phyloP scores from a whole-genome alignment of 2,888 invertebrate genomes.

The Congeria kusceri region DNA sequence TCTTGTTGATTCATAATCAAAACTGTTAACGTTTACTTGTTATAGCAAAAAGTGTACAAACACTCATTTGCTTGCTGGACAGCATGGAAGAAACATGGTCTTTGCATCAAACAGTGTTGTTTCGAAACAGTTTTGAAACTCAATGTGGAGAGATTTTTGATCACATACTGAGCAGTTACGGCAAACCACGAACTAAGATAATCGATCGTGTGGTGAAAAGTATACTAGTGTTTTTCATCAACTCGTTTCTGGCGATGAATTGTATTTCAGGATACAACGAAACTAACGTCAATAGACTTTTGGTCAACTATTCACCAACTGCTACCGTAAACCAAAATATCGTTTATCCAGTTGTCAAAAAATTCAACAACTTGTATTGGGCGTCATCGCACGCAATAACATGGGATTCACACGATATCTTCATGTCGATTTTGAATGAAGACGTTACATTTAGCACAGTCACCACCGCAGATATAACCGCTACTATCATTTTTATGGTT shows the following conservation, averaged over 20 bases:
- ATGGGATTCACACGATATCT: conserved; percentile 12
- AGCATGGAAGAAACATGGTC: conserved; percentile 10
- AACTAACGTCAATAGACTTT: conserved; percentile 21
- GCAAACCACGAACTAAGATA: background rate
- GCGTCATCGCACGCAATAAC: conserved; percentile 8
- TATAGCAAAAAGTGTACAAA: background rate
- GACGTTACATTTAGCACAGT: conserved; percentile 4
- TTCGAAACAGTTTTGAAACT: background rate
- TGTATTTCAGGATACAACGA: conserved; percentile 21
- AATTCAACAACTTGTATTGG: conserved; percentile 26
- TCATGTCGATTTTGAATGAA: background rate
- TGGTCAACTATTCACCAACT: conserved; percentile 19
- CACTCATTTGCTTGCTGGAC: background rate
- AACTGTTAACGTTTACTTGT: background rate
- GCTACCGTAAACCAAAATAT: background rate
- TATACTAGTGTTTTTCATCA: conserved; percentile 10
- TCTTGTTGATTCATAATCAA: background rate
- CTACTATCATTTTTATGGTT: conserved; percentile 11
- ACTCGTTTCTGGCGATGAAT: conserved; percentile 18
- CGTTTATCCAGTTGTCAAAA: conserved; percentile 5
- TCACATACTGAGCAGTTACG: background rate
- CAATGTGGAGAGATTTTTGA: conserved; percentile 16
- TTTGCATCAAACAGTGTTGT: background rate
- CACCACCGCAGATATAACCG: conserved; percentile 16
- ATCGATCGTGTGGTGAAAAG: background rate